Base-by-base conservation (phyloP, 1,140 invertebrate genomes). In the Danaus melanippus region DNA sequence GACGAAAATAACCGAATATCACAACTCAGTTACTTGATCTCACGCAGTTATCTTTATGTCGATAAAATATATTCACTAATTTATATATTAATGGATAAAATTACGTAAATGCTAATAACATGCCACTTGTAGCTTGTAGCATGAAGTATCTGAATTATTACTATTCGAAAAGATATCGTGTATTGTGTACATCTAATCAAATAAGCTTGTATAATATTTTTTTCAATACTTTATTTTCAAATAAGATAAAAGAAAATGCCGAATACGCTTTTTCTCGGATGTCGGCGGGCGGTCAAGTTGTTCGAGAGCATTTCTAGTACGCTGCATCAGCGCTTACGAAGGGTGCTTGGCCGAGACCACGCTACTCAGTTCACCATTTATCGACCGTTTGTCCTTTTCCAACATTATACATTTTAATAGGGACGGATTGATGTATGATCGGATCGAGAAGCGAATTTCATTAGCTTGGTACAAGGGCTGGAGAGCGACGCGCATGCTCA, bases 231-330 rank as follows among this genome's bases (percentile, higher is more conserved):
- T 6, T 49, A 12, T 40, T 40, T 39, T 12, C 40, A 40, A 21
- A 49, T 40, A 42, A 44, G 53, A 53, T 62, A 46, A 59, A 52
- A 57, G 43, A 69, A 75, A 67, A 65, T 66, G 77, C 69, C 57
- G 70, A 77, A 56, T 72, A 49, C 52, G 72, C 72, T 71, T 76
- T 66, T 76, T 76, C 74, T 60, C 52, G 60, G 60, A 63, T 65
- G 67, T 76, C 69, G 65, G 61, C 65, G 74, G 69, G 71, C 79
- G 74, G 82, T 83, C 77, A 82, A 85, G 82, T 81, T 61, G 60
- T 61, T 74, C 51, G 56, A 84, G 78, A 68, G 69, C 64, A 54
- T 70, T 68, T 60, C 62, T 66, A 55, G 64, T 53, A 54, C 55
- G 67, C 62, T 61, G 67, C 59, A 72, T 83, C 80, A 81, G 78